Percentiles rank a stretch among this genome's conserved stretches.
These are phyloP conservation scores for Zele albiditarsus DNA, from an alignment of 2,888 invertebrate genomes.

Conservation along the genomic window DNA sequence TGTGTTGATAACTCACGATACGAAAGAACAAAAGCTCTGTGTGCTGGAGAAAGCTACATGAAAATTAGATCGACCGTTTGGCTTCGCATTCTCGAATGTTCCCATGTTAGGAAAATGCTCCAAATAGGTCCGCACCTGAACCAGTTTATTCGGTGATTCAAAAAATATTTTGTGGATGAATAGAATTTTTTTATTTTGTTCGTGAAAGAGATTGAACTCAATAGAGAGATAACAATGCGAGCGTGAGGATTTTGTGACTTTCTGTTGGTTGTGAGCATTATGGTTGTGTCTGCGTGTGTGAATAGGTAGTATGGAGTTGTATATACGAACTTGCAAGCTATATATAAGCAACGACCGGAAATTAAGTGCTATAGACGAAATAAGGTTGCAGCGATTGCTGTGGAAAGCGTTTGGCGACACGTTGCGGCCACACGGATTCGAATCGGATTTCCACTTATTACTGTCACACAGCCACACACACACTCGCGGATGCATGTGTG, in stretches of 20 bases:
- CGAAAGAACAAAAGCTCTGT: too few relatives aligned
- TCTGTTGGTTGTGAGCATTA: slow-evolving; percentile 3
- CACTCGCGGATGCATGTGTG: slow-evolving; percentile 11
- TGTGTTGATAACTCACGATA: too few relatives aligned
- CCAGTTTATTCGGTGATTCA: too few relatives aligned
- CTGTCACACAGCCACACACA: slow-evolving; percentile 11
- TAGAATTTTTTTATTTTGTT: neutral
- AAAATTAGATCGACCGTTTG: too few relatives aligned
- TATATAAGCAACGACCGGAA: slow-evolving; percentile 30
- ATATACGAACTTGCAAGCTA: neutral
- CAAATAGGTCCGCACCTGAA: too few relatives aligned
- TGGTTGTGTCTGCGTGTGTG: neutral
- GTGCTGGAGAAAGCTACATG: too few relatives aligned
- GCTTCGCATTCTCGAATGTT: too few relatives aligned
- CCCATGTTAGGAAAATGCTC: too few relatives aligned
- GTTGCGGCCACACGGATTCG: slow-evolving; percentile 16
- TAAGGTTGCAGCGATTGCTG: slow-evolving; percentile 26
- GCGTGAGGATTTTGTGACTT: neutral
- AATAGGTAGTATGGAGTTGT: neutral
- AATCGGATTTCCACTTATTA: slow-evolving; percentile 27
- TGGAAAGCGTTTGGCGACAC: slow-evolving; percentile 1
- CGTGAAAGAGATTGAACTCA: neutral
- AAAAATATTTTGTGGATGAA: too few relatives aligned
- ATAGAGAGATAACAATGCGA: slow-evolving; percentile 4
- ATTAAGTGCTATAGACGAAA: slow-evolving; percentile 36